Base-by-base conservation (phyloP, 2,113 vertebrate genomes). In the Callipepla californica region DNA sequence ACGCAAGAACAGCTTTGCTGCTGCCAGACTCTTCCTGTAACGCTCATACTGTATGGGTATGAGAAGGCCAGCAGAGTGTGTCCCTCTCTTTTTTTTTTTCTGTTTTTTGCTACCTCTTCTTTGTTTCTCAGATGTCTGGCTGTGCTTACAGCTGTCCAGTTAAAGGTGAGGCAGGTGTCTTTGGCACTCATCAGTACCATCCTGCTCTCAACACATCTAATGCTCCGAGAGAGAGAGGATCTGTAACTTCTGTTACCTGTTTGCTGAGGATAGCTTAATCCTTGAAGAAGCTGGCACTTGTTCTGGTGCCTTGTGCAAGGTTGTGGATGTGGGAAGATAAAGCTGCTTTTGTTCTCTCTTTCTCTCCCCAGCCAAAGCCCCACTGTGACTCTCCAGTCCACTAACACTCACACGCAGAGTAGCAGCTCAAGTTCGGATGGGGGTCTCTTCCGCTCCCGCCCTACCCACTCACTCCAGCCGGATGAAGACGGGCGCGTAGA, bases 371-470 rank as follows among this genome's bases (percentile, higher is more conserved):
- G 98, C 82, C 99, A 99, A 97, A 99, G 99, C 94, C 99, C 99
- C 42, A 99, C 99, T 1, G 97, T 99, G 95, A 99, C 99, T 1
- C 98, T 99, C 50, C 99, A 99, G 97, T 99, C 99, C 14, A 99
- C 99, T 73, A 99, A 98, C 94, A 99, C 99, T 1, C 99, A 99
- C 97, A 99, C 99, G 2, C 99, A 99, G 98, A 99, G 99, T 95
- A 99, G 99, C 97, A 99, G 99, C 97, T 99, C 99, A 1, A 99
- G 99, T 53, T 99, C 99, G 0, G 99, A 98, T 0, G 98, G 99
- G 16, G 99, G 99, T 85, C 98, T 99, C 48, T 99, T 99, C 96
- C 98, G 99, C 38, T 99, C 99, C 82, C 97, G 99, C 13, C 98
- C 98, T 0, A 98, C 98, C 50, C 99, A 99, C 97, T 98, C 98